These are phyloP conservation scores for Drosophila phalerata DNA, from an alignment of 2,888 invertebrate species.

Conservation along the genomic window DNA sequence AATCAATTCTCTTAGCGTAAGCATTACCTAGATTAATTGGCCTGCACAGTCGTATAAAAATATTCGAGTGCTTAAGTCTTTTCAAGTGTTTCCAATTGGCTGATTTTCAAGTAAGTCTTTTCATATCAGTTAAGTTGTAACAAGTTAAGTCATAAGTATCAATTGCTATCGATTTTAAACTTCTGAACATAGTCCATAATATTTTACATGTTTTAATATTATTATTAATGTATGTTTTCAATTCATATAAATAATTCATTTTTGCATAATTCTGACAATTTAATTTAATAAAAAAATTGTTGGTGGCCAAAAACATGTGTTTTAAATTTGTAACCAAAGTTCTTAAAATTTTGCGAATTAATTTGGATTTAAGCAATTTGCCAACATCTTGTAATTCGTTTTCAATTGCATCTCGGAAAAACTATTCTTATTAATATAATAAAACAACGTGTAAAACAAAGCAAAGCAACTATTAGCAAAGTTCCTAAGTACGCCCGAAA, in stretches of 20 bases:
- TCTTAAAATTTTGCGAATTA: not conserved
- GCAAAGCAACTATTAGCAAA: slow-evolving; percentile 8
- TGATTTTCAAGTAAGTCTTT: not conserved
- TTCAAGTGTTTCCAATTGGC: not conserved
- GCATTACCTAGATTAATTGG: no score
- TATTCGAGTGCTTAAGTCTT: slow-evolving; percentile 5
- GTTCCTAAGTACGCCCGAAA: slow-evolving; percentile 5
- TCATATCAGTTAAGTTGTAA: not conserved
- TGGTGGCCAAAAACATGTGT: not conserved
- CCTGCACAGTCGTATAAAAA: no score
- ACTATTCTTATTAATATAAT: slow-evolving; percentile 24
- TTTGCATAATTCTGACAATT: no score
- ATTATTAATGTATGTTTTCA: no score
- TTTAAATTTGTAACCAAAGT: not conserved
- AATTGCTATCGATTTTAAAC: not conserved
- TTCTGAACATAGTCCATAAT: no score
- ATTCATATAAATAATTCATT: no score
- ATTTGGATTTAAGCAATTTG: slow-evolving; percentile 3
- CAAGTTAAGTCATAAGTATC: not conserved
- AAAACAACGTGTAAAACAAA: slow-evolving; percentile 9
- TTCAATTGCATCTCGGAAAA: slow-evolving; percentile 26
- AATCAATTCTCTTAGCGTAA: slow-evolving; percentile 1
- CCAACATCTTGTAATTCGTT: slow-evolving; percentile 12
- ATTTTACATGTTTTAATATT: no score
- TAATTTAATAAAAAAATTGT: no score